Conservation (phyloP, 2,113 vertebrate genomes). For the Tenebrosternarchus preto region DNA sequence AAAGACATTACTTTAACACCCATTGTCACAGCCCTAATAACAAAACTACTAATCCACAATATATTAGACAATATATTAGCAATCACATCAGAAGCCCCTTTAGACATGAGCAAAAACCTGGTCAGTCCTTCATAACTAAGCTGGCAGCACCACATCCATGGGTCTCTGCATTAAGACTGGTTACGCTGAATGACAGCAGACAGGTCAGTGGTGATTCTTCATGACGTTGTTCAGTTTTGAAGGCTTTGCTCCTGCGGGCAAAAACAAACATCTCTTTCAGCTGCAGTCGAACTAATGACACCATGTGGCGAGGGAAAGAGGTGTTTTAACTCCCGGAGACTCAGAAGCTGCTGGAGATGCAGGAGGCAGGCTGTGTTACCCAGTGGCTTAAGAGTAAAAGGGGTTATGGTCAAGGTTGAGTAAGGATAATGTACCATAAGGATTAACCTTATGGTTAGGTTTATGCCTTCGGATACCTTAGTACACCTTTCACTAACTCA, state of each 20-base stretch:
- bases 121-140: neutral
- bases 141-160: neutral
- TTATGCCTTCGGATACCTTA: too few relatives aligned
- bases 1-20: conserved; percentile 1
- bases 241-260: neutral
- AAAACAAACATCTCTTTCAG: conserved; percentile 30
- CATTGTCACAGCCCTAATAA: conserved; percentile 6
- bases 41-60: neutral
- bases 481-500: too few relatives aligned
- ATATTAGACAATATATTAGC: neutral
- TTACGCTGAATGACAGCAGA: neutral
- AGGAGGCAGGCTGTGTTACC: too few relatives aligned
- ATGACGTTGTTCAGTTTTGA: neutral
- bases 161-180: neutral
- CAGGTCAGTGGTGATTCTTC: conserved; percentile 12
- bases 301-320: conserved; percentile 38
- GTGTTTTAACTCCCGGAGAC: neutral
- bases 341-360: too few relatives aligned
- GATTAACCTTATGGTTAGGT: neutral
- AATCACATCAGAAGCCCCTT: neutral
- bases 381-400: neutral
- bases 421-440: too few relatives aligned
- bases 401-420: neutral
- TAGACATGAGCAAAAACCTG: neutral
- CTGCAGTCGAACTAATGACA: conserved; percentile 41